These are phyloP conservation scores for Notolabrus celidotus DNA, from an alignment of 2,797 vertebrate species.

Conservation along the genomic window DNA sequence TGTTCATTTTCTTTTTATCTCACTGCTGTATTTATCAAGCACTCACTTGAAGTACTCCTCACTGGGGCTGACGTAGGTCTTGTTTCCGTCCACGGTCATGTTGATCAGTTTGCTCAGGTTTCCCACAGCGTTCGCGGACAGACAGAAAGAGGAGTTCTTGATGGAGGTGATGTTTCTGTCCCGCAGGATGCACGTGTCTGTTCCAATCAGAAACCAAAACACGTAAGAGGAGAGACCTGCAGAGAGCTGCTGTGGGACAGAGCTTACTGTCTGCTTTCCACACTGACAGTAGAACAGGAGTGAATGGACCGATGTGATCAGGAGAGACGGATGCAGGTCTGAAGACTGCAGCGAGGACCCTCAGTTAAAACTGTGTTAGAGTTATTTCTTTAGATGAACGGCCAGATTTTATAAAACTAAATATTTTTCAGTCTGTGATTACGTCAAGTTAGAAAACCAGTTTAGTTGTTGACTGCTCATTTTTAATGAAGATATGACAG, in stretches of 20 bases:
- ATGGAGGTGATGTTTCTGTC: slow-evolving; percentile 92
- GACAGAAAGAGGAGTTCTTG: slow-evolving; percentile 94
- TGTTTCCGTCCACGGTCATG: slow-evolving; percentile 88
- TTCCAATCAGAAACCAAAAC: slow-evolving; percentile 73
- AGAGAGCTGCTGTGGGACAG: slow-evolving; percentile 31
- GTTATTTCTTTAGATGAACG: too few relatives aligned
- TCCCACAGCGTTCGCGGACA: slow-evolving; percentile 89
- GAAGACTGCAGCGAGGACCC: too few relatives aligned
- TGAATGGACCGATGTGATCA: too few relatives aligned
- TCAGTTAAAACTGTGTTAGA: too few relatives aligned
- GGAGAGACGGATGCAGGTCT: too few relatives aligned
- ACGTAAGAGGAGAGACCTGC: slow-evolving; percentile 48
- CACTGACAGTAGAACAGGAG: too few relatives aligned
- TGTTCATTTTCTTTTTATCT: background rate
- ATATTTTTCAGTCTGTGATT: too few relatives aligned
- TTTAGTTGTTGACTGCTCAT: too few relatives aligned
- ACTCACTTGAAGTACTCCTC: slow-evolving; percentile 99
- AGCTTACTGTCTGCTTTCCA: slow-evolving; percentile 30
- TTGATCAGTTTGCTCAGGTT: slow-evolving; percentile 93
- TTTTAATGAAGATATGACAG: too few relatives aligned
- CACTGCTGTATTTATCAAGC: background rate
- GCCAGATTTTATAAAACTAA: too few relatives aligned
- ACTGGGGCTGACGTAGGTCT: slow-evolving; percentile 96
- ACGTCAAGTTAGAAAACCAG: too few relatives aligned
- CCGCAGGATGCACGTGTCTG: slow-evolving; percentile 93